Percentiles rank a stretch among this genome's conserved stretches.
Conservation (phyloP, 2,113 vertebrate species). For the Numida meleagris region DNA sequence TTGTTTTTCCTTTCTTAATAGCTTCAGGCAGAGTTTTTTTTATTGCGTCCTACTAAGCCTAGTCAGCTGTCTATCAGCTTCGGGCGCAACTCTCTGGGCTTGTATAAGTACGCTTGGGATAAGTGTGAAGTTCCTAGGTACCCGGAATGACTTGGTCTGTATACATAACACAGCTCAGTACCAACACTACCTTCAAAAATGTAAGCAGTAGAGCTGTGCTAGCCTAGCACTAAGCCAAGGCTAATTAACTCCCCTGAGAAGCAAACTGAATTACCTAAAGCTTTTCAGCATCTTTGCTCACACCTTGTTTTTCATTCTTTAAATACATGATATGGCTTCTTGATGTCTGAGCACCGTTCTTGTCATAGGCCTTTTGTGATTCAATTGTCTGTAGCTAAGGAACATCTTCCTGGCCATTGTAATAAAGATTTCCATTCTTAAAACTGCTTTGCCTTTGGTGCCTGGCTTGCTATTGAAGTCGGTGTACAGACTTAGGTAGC, state of each 20-base stretch:
- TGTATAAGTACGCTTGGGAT: not conserved
- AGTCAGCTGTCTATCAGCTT: not conserved
- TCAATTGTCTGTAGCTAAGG: not conserved
- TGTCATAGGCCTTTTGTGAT: not conserved
- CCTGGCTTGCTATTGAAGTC: not conserved
- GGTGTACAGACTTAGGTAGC: not conserved
- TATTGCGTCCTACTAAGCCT: not conserved
- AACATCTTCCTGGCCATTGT: not conserved
- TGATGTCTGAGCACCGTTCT: not conserved
- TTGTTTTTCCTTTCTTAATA: not conserved
- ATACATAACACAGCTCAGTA: not conserved
- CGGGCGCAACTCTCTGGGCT: not conserved
- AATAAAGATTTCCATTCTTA: not conserved
- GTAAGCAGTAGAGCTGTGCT: not conserved
- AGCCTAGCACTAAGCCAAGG: not conserved
- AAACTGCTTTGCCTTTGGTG: not conserved
- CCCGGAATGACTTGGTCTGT: not conserved
- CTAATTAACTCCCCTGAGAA: not conserved
- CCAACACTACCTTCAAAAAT: not conserved
- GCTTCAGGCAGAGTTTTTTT: not conserved
- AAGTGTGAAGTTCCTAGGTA: rapidly evolving
- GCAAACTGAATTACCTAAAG: not conserved
- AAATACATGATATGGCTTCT: not conserved
- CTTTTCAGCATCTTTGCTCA: not conserved
- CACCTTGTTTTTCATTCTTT: not conserved